Evolutionary conservation across 2,888 invertebrate genomes (phyloP), one percentile per base, ranked within the genome.

Genomic region (Drosophila demipolita): DNA sequence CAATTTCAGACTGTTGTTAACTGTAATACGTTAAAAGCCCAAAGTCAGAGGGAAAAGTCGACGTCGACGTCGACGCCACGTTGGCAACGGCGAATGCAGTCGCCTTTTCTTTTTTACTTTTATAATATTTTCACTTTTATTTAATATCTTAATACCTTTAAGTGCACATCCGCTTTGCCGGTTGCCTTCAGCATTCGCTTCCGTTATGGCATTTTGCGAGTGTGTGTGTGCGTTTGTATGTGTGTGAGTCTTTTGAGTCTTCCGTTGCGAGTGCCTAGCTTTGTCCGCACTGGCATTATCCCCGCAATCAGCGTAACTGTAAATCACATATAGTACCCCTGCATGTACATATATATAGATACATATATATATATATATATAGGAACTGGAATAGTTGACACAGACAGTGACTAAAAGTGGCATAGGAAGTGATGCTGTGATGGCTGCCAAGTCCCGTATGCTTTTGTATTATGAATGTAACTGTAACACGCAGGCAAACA

Each of bases 111-210:
- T 45, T 33, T 48, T 9, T 50, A 33, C 53, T 67, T 62, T 66
- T 78, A 55, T 67, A 73, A 80, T 79, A 87, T 87, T 87, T 87
- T 73, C 68, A 83, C 78, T 80, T 89, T 87, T 89, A 87, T 87
- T 89, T 86, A 87, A 89, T 89, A 89, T 87, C 83, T 89, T 87
- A 87, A 87, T 85, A 89, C 75, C 86, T 85, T 89, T 87, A 85
- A 85, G 89, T 87, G 79, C 78, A 87, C 86, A 87, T 89, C 86
- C 89, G 87, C 71, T 83, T 82, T 82, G 65, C 60, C 67, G 73
- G 63, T 66, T 73, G 63, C 76, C 66, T 78, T 54, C 60, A 75
- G 73, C 54, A 48, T 75, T 64, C 55, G 54, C 73, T 76, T 78
- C 64, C 54, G 73, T 66, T 80, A 23, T 48, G 20, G 29, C 59